Percentiles rank a stretch among this genome's conserved stretches.
These are phyloP conservation scores for Dallia pectoralis DNA, from an alignment of 2,797 vertebrate species.

Conservation along the genomic window DNA sequence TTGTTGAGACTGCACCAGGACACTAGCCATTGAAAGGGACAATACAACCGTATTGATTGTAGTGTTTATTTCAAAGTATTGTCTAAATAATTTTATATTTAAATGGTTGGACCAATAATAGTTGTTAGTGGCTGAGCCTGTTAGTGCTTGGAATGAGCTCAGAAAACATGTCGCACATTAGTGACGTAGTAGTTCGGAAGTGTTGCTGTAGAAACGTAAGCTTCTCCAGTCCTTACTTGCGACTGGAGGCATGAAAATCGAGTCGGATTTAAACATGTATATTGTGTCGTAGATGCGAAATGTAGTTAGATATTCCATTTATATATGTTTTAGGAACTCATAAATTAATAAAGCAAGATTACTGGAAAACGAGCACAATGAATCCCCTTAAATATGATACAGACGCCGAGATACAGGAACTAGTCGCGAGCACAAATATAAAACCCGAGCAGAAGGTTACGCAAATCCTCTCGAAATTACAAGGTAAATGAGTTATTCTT, in stretches of 20 bases:
- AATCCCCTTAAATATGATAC: not conserved
- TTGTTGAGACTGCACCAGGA: no score
- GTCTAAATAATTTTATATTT: no score
- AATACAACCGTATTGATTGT: no score
- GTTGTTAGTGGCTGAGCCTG: no score
- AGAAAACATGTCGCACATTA: constrained; percentile 22
- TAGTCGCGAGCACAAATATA: constrained; percentile 17
- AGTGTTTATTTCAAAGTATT: no score
- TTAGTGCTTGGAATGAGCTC: not conserved
- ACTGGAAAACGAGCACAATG: not conserved
- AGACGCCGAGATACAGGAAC: constrained; percentile 7
- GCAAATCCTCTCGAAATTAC: constrained; percentile 31
- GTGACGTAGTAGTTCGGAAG: constrained; percentile 28
- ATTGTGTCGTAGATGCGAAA: not conserved
- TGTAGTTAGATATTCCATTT: not conserved
- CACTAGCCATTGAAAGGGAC: no score
- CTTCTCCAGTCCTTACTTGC: not conserved
- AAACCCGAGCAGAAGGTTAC: constrained; percentile 21
- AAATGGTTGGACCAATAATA: no score
- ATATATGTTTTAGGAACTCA: not conserved
- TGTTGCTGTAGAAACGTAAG: constrained; percentile 8
- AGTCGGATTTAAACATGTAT: not conserved
- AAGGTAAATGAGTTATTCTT: constrained; percentile 22
- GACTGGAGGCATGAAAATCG: not conserved
- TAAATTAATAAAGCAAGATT: not conserved